Conservation (phyloP, 1,140 invertebrate genomes). For the Lerema accius region DNA sequence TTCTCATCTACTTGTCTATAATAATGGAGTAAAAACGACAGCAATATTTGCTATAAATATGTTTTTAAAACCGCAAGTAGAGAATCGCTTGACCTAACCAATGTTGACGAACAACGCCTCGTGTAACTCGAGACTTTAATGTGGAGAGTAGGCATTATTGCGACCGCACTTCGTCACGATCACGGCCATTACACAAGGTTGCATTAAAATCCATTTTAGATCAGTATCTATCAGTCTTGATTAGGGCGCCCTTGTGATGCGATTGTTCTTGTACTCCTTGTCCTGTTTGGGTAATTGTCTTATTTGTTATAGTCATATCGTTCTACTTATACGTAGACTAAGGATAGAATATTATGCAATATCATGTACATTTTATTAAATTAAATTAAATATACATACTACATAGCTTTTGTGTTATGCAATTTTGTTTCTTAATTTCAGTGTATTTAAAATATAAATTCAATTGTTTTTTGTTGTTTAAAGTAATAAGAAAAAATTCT, state of each 20-base stretch:
- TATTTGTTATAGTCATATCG: no score
- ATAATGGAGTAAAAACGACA: no score
- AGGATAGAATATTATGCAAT: no score
- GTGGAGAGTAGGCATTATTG: conserved; percentile 36
- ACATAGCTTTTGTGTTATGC: conserved; percentile 15
- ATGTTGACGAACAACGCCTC: conserved; percentile 28
- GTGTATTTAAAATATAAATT: no score
- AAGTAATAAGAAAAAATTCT: conserved; percentile 18
- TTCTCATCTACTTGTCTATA: no score
- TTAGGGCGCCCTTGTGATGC: conserved; percentile 48
- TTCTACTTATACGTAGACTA: no score
- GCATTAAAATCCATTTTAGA: conserved; percentile 39
- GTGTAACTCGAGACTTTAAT: conserved; percentile 34
- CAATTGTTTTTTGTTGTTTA: neutral
- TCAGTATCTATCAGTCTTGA: conserved; percentile 51
- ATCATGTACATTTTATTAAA: no score
- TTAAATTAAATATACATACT: no score
- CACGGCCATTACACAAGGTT: conserved; percentile 53
- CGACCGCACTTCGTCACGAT: conserved; percentile 36
- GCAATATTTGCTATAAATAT: no score
- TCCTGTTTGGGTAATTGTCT: conserved; percentile 47
- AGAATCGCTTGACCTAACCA: neutral
- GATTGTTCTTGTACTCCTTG: conserved; percentile 41
- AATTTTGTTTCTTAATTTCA: no score
- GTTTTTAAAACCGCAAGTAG: no score